Conservation (phyloP, 2,888 invertebrate species). For the Teinopalpus imperialis region DNA sequence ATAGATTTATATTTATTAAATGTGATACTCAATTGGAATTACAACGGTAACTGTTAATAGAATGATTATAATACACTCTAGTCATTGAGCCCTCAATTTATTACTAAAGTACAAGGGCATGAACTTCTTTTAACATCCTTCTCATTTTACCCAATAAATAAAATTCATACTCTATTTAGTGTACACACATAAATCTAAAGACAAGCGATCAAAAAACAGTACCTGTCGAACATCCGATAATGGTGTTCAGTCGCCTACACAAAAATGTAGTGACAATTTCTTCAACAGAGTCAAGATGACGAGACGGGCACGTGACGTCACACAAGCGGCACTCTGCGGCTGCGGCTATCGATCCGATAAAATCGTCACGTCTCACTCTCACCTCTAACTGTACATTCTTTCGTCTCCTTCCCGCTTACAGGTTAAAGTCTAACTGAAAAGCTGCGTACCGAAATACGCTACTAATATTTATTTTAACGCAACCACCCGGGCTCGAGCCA, state of each 20-base stretch:
- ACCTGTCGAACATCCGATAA: conserved; percentile 33
- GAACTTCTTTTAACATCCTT: not conserved
- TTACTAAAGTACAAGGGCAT: not conserved
- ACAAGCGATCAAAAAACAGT: conserved; percentile 26
- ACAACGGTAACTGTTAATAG: not conserved
- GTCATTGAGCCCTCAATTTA: not conserved
- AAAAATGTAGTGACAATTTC: conserved; percentile 75
- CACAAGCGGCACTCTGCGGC: conserved; percentile 77
- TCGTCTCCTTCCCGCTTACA: conserved; percentile 55
- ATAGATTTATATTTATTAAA: not conserved
- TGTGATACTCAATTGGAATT: no score
- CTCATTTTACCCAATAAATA: conserved; percentile 7
- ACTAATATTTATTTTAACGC: conserved; percentile 82
- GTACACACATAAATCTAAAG: conserved; percentile 27
- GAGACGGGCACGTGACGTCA: conserved; percentile 78
- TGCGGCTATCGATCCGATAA: conserved; percentile 80
- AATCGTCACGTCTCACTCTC: conserved; percentile 63
- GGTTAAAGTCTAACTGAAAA: conserved; percentile 59
- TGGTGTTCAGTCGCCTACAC: conserved; percentile 43
- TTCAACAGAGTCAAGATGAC: conserved; percentile 77
- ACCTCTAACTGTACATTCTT: conserved; percentile 46
- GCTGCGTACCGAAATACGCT: conserved; percentile 76
- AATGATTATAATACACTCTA: not conserved
- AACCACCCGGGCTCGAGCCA: conserved; percentile 54
- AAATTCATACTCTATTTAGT: conserved; percentile 26